These are phyloP conservation scores for Trachythela sp. DNA, from an alignment of 64 coral and sea anemone genomes.

Conservation along the genomic window DNA sequence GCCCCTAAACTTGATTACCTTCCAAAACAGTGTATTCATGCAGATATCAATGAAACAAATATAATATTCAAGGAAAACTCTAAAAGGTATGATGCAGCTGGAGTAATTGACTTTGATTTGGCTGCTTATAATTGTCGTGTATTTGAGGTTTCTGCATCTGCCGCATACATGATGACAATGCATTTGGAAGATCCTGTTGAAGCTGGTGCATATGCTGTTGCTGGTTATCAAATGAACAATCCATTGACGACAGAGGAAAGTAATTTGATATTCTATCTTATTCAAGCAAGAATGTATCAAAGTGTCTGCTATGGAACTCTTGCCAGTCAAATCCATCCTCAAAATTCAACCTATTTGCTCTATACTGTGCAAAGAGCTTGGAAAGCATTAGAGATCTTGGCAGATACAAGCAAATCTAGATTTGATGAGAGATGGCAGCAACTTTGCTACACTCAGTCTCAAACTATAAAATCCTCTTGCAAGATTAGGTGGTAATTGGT, in stretches of 20 bases:
- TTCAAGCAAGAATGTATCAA: conserved; percentile 4
- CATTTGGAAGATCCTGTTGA: not conserved
- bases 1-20: not conserved
- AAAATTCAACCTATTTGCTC: not conserved
- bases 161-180: not conserved
- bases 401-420: not conserved
- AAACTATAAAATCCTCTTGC: not conserved
- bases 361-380: not conserved
- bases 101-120: conserved; percentile 6
- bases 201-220: not conserved
- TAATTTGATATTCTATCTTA: not conserved
- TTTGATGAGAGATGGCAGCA: not conserved
- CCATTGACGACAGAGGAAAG: not conserved
- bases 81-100: not conserved
- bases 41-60: conserved; percentile 17
- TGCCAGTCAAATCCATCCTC: not conserved
- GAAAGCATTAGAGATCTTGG: not conserved
- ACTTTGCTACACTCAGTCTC: not conserved
- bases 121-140: not conserved
- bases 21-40: conserved; percentile 20
- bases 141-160: not conserved
- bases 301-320: not conserved
- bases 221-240: not conserved
- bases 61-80: not conserved
- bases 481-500: not conserved